phyloP scores from a whole-genome alignment of 1,140 invertebrate genomes.

The Andrena cerasifolii region DNA sequence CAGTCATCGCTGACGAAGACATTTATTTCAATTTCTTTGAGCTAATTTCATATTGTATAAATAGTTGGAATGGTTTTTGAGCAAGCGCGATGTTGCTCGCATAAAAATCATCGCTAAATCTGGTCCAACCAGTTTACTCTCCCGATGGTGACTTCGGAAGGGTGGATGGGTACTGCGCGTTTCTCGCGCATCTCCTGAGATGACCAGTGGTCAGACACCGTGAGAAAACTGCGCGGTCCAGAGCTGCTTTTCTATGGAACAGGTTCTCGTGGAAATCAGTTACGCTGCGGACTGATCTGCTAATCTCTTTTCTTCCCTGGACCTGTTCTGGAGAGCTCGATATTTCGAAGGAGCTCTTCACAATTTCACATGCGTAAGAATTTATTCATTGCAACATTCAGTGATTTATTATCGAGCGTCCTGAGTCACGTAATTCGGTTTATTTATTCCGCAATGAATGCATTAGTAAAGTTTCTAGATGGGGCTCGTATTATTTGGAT shows the following conservation, averaged over 20 bases:
- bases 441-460: too few relatives aligned
- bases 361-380: background rate
- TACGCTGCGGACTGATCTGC: constrained; percentile 15
- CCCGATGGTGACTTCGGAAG: constrained; percentile 27
- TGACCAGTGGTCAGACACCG: constrained; percentile 75
- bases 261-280: constrained; percentile 63
- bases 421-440: too few relatives aligned
- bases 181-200: constrained; percentile 64
- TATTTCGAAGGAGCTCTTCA: background rate
- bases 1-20: too few relatives aligned
- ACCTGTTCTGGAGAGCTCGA: background rate
- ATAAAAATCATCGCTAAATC: constrained; percentile 33
- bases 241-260: constrained; percentile 52
- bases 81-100: background rate
- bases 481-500: background rate
- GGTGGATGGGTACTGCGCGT: constrained; percentile 44
- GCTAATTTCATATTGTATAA: too few relatives aligned
- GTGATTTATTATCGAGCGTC: background rate
- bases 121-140: constrained; percentile 61
- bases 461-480: too few relatives aligned
- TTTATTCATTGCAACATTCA: background rate
- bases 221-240: constrained; percentile 75
- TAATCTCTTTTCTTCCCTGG: background rate
- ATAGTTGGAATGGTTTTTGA: too few relatives aligned
- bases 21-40: too few relatives aligned